phyloP scores from a whole-genome alignment of 2,888 invertebrate genomes.

The Hecatera dysodea region DNA sequence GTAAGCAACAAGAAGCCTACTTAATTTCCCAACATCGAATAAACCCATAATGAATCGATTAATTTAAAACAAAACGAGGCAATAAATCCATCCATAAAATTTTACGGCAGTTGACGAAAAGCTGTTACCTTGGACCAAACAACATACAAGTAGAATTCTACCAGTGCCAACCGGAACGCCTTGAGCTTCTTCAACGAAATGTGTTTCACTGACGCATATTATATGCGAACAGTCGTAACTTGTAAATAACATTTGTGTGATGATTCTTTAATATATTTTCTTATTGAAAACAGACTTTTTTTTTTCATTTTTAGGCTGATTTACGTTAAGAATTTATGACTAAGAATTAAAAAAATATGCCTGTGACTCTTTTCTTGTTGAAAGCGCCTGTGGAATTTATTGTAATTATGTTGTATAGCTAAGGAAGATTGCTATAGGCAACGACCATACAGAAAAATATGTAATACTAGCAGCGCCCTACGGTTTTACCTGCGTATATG shows the following conservation, averaged over 20 bases:
- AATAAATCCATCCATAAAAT: constrained; percentile 49
- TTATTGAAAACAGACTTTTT: not conserved
- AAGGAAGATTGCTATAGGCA: not conserved
- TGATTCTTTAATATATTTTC: constrained; percentile 37
- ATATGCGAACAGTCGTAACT: constrained; percentile 39
- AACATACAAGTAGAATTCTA: constrained; percentile 70
- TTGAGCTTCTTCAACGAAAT: constrained; percentile 79
- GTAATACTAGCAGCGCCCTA: too few species aligned
- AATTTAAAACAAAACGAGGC: constrained; percentile 47
- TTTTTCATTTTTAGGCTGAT: not conserved
- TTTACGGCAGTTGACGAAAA: constrained; percentile 56
- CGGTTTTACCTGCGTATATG: too few species aligned
- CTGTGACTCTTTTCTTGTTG: not conserved
- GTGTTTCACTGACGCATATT: constrained; percentile 63
- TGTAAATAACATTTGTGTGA: constrained; percentile 50
- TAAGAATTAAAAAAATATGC: not conserved
- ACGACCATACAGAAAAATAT: too few species aligned
- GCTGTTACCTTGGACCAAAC: constrained; percentile 61
- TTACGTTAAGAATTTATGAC: not conserved
- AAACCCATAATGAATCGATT: constrained; percentile 54
- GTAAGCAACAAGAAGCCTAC: constrained; percentile 9
- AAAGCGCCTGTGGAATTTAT: constrained; percentile 28
- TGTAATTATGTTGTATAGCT: not conserved
- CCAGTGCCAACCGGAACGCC: constrained; percentile 71
- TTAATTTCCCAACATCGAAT: constrained; percentile 35